Evolutionary conservation across 1,140 invertebrate species (phyloP), one percentile per base, ranked within the genome.

Genomic region (Acromyrmex echinatior): DNA sequence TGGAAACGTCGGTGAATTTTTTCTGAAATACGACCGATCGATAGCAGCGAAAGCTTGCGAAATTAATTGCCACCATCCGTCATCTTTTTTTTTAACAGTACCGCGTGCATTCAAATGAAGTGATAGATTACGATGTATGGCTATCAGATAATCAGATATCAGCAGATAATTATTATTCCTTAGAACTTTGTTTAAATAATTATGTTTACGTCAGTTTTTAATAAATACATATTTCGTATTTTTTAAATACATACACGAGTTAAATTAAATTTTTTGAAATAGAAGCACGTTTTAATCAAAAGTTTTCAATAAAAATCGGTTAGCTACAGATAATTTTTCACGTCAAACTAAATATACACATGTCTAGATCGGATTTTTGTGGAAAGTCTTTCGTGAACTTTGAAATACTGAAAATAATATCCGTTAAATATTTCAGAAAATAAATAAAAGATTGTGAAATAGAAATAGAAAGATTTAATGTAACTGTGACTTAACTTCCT

Each of bases 51-150:
- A 6, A 84, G 2, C 14, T 84, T 84, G 45, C 14, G 35, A 76
- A 84, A 84, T 84, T 84, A 84, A 84, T 84, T 62, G 70, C 80
- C 56, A 14, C 28, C 39, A 76, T 84, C n/a, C 39, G 70, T 76
- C 70, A 76, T 76, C 25, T 84, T 63, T 68, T 84, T 51, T 84
- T 63, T 51, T 25, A 84, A 84, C 76, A 74, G n/a, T 49, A 49
- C 14, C 18, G 14, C 28, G 16, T 60, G 39, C 68, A 60, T 60
- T 60, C 39, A 21, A n/a, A 76, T 49, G 18, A 70, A 70, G 12
- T 76, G 56, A 63, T 51, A 62, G 56, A 6, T 5, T 76, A 25
- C 39, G 39, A 60, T 7, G 14, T 39, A 25, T 74, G n/a, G 68
- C 9, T 49, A 49, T 62, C 39, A 7, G 21, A 51, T 28, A 16